These are phyloP conservation scores for Sorex maritimensis DNA, from an alignment of 2,797 vertebrate species.

Conservation along the genomic window DNA sequence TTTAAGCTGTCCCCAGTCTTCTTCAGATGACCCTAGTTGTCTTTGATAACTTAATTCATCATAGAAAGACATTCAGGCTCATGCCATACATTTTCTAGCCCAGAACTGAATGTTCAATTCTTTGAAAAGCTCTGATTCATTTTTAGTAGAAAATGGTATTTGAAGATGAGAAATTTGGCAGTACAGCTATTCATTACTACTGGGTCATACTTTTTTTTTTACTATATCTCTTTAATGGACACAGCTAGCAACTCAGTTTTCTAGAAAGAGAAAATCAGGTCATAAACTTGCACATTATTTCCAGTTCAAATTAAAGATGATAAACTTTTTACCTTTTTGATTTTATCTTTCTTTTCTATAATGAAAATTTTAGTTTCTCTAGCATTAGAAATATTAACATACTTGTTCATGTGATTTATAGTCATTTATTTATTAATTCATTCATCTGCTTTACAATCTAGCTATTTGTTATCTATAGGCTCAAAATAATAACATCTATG, in stretches of 20 bases:
- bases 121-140: neutral
- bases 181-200: neutral
- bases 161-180: neutral
- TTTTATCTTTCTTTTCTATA: neutral
- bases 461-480: neutral
- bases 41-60: neutral
- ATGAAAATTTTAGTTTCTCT: neutral
- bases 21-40: neutral
- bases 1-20: neutral
- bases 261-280: constrained; percentile 11
- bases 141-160: constrained; percentile 35
- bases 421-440: too few species aligned
- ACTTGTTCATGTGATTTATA: neutral
- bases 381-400: neutral
- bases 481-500: constrained; percentile 2
- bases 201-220: neutral
- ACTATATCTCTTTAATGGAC: neutral
- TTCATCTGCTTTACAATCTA: too few species aligned
- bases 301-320: constrained; percentile 12
- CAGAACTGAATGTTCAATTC: neutral
- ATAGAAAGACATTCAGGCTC: neutral
- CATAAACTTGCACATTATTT: constrained; percentile 23
- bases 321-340: neutral
- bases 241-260: neutral
- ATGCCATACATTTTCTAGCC: neutral